A percentile compares a stretch with the other conserved stretches of the same genome.
These are phyloP conservation scores for Beroe forskalii DNA, from an alignment of 37 sponge, comb jelly and placozoan genomes.

Conservation along the genomic window DNA sequence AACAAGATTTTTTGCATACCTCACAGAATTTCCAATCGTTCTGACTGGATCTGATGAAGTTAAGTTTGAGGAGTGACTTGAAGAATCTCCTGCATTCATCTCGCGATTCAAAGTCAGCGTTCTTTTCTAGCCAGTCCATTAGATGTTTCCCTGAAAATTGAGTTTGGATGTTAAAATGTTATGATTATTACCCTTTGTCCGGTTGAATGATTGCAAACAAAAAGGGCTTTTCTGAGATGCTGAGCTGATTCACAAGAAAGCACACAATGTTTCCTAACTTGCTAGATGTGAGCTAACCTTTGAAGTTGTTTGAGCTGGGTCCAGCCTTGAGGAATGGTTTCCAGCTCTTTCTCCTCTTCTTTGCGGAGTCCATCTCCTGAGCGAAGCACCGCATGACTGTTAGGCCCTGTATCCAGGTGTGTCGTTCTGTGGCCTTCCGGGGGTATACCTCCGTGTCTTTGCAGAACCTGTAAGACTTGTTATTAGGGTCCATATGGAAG, in stretches of 20 bases:
- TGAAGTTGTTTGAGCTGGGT: neutral
- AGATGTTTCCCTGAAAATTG: conserved; percentile 16
- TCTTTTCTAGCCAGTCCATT: conserved; percentile 16
- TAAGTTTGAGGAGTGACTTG: conserved; percentile 21
- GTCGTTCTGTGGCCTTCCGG: neutral
- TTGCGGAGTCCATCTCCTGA: neutral
- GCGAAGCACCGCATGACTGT: neutral
- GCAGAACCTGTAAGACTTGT: conserved; percentile 32
- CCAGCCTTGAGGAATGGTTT: neutral
- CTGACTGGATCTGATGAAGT: conserved; percentile 13
- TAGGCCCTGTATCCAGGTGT: conserved; percentile 33
- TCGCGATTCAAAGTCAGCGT: conserved; percentile 24
- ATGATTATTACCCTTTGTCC: no score
- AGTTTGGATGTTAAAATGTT: no score
- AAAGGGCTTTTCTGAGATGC: no score
- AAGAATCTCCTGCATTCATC: conserved; percentile 26
- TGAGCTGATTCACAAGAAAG: no score
- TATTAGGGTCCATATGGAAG: no score
- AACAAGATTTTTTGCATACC: no score
- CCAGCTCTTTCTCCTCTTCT: conserved; percentile 25
- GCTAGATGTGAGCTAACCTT: no score
- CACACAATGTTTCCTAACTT: no score
- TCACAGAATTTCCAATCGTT: neutral
- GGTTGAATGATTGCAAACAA: no score
- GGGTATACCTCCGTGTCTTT: neutral